Evolutionary conservation across 64 coral and sea anemone genomes (phyloP).

Genomic region (Stichodactyla helianthus): DNA sequence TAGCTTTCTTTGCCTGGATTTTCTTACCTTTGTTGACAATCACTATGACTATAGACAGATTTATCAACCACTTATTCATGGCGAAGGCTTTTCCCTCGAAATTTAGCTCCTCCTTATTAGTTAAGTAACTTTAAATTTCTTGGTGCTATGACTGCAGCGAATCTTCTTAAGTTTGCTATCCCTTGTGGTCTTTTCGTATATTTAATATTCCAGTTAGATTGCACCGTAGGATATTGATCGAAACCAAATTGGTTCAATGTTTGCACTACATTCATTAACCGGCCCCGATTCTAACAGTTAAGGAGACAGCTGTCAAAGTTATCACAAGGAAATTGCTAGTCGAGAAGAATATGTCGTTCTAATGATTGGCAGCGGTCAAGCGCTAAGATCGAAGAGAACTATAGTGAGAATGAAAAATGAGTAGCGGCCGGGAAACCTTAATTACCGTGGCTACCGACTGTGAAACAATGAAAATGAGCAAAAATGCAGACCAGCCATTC

Average conservation of each 20-base stretch:
- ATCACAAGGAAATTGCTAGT: background rate
- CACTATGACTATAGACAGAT: background rate
- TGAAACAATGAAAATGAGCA: too few relatives aligned
- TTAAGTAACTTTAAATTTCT: background rate
- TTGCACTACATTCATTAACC: background rate
- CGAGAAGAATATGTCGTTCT: background rate
- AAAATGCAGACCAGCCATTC: too few relatives aligned
- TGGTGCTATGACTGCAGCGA: background rate
- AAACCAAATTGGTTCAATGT: background rate
- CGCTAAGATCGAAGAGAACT: background rate
- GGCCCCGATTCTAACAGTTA: background rate
- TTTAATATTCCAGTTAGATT: background rate
- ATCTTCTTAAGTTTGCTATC: background rate
- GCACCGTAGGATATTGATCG: background rate
- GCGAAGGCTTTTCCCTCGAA: background rate
- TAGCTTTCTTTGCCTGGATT: background rate
- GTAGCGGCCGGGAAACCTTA: too few relatives aligned
- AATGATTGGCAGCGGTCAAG: background rate
- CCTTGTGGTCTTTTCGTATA: background rate
- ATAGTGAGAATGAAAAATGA: too few relatives aligned
- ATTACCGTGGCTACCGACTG: too few relatives aligned
- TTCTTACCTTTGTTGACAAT: background rate
- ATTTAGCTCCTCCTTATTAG: background rate
- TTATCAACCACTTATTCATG: background rate
- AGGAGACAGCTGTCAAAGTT: background rate